Evolutionary conservation across 2,888 invertebrate genomes (phyloP).

Genomic region (Miltochrista miniata): DNA sequence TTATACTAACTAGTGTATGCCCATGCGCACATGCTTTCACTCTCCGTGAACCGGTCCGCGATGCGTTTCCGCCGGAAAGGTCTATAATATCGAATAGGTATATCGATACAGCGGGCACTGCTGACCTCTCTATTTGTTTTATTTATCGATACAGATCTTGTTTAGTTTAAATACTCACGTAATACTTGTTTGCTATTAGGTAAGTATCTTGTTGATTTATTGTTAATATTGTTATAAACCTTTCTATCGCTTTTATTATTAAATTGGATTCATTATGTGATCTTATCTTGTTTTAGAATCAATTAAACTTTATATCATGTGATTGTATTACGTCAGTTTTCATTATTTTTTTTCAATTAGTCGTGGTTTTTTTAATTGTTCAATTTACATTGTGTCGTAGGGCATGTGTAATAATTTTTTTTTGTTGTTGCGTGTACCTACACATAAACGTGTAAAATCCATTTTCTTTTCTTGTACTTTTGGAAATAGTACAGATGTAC

Average conservation of each 20-base stretch:
- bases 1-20: slow-evolving; percentile 29
- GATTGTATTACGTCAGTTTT: too few species aligned
- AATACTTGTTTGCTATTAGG: slow-evolving; percentile 5
- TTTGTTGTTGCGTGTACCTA: too few species aligned
- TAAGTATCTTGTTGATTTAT: slow-evolving; percentile 2
- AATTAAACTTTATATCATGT: background rate
- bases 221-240: background rate
- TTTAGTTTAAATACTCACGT: slow-evolving; percentile 8
- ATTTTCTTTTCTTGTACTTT: too few species aligned
- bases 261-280: background rate
- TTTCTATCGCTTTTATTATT: background rate
- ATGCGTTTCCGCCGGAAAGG: slow-evolving; percentile 48
- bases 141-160: slow-evolving; percentile 20
- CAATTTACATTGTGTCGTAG: background rate
- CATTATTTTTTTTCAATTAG: background rate
- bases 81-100: too few species aligned
- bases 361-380: background rate
- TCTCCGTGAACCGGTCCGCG: slow-evolving; percentile 43
- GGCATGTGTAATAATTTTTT: too few species aligned
- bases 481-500: too few species aligned
- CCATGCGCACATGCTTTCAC: slow-evolving; percentile 54
- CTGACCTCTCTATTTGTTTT: slow-evolving; percentile 24
- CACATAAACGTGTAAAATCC: too few species aligned
- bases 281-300: background rate
- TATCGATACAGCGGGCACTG: slow-evolving; percentile 22